A percentile compares a stretch with the other conserved stretches of the same genome.
Evolutionary conservation across 2,113 vertebrate species (phyloP).

Genomic region (zebrafish (Danio rerio)): DNA sequence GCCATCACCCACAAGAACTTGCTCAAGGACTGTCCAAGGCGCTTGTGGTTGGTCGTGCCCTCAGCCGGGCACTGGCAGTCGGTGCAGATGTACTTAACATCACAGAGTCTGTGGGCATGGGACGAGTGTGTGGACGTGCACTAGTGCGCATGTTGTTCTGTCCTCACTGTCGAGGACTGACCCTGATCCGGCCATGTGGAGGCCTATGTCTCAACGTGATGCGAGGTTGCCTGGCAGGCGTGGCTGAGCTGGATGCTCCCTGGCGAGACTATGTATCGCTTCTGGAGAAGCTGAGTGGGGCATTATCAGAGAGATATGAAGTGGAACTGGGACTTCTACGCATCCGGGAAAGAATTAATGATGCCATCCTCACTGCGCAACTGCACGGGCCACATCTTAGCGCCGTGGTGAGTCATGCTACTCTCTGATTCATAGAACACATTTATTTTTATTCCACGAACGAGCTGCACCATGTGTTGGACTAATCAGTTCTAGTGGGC

Average conservation of each 20-base stretch:
- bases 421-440: conserved; percentile 6
- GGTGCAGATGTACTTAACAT: conserved; percentile 84
- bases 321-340: conserved; percentile 81
- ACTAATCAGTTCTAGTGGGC: background rate
- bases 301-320: conserved; percentile 81
- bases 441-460: conserved; percentile 24
- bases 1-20: conserved; percentile 80
- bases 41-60: conserved; percentile 78
- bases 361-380: conserved; percentile 87
- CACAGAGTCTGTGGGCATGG: conserved; percentile 77
- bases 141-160: conserved; percentile 91
- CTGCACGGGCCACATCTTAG: conserved; percentile 85
- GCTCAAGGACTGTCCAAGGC: conserved; percentile 77
- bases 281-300: conserved; percentile 80
- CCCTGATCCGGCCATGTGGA: conserved; percentile 85
- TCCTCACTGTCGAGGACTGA: conserved; percentile 88
- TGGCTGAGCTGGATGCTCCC: conserved; percentile 83
- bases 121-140: conserved; percentile 80
- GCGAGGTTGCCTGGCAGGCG: conserved; percentile 87
- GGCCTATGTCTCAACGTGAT: conserved; percentile 89
- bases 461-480: conserved; percentile 18
- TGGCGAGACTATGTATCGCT: conserved; percentile 84
- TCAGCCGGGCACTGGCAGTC: conserved; percentile 79
- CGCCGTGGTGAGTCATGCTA: conserved; percentile 78
- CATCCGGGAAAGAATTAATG: conserved; percentile 82